Percentiles rank a stretch among this genome's conserved stretches.
Evolutionary conservation across 37 sponge, comb jelly and placozoan genomes (phyloP).

Genomic region (Beroe ovata): DNA sequence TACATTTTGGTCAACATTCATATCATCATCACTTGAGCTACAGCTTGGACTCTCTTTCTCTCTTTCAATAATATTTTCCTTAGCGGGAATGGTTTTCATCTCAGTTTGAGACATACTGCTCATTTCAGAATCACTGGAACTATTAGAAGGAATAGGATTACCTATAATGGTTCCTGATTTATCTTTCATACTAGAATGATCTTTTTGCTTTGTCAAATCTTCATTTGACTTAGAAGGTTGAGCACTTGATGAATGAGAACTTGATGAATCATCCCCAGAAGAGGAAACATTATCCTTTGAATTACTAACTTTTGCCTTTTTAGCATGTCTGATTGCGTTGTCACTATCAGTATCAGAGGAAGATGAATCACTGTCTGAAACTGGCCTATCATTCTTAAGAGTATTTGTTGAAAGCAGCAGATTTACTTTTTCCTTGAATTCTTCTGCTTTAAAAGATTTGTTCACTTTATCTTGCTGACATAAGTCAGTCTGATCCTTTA

Average conservation of each 20-base stretch:
- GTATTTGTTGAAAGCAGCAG: not conserved
- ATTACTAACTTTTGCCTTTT: not conserved
- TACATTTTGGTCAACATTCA: not conserved
- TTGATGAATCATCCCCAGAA: no score
- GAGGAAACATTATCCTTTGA: no score
- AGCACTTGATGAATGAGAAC: no score
- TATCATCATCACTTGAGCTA: not conserved
- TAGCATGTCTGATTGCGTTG: not conserved
- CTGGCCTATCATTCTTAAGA: not conserved
- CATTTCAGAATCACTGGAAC: not conserved
- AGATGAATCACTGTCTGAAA: slow-evolving; percentile 48
- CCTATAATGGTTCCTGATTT: not conserved
- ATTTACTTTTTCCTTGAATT: not conserved
- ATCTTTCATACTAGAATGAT: no score
- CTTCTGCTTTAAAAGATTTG: not conserved
- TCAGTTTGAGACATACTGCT: not conserved
- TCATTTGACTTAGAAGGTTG: no score
- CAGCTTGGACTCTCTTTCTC: no score
- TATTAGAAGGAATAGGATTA: not conserved
- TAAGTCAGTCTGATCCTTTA: not conserved
- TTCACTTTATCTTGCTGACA: not conserved
- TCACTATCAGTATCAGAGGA: slow-evolving; percentile 5
- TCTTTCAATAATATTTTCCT: no score
- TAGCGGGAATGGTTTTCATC: not conserved
- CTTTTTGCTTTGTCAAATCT: no score